phyloP scores from a whole-genome alignment of 2,888 invertebrate species.

The Ashinkailepas kermadecensis region DNA sequence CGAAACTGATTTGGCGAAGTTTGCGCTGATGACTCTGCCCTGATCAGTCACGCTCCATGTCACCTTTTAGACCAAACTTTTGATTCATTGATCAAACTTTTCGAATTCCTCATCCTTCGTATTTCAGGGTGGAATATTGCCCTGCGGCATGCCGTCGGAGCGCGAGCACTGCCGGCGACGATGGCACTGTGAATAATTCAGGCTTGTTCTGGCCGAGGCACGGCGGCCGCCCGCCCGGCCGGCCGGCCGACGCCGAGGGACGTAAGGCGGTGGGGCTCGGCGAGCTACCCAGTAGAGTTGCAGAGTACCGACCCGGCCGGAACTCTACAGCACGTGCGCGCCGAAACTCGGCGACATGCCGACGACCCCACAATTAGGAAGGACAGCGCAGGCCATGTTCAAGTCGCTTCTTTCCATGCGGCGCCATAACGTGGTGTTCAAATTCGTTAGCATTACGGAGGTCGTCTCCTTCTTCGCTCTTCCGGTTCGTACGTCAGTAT shows the following conservation, averaged over 20 bases:
- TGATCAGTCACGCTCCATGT: neutral
- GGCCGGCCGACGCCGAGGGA: neutral
- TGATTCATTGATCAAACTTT: conserved; percentile 18
- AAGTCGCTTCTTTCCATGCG: too few relatives aligned
- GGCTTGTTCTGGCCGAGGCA: neutral
- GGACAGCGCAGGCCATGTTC: too few relatives aligned
- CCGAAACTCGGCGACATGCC: too few relatives aligned
- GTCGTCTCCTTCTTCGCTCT: too few relatives aligned
- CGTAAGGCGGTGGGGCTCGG: neutral
- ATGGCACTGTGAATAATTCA: neutral
- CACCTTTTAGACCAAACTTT: neutral
- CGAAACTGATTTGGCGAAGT: neutral
- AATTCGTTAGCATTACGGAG: too few relatives aligned
- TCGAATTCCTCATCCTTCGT: neutral
- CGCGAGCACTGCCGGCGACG: neutral
- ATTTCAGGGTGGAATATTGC: neutral
- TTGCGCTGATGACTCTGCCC: neutral
- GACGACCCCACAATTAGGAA: too few relatives aligned
- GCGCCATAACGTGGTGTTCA: too few relatives aligned
- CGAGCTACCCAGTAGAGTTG: neutral
- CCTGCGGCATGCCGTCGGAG: neutral
- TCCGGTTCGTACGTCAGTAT: too few relatives aligned
- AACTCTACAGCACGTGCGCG: too few relatives aligned
- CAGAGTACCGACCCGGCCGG: too few relatives aligned
- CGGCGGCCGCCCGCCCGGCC: neutral